Conservation (phyloP, 2,888 invertebrate species). For the Drosophila crucigera region DNA sequence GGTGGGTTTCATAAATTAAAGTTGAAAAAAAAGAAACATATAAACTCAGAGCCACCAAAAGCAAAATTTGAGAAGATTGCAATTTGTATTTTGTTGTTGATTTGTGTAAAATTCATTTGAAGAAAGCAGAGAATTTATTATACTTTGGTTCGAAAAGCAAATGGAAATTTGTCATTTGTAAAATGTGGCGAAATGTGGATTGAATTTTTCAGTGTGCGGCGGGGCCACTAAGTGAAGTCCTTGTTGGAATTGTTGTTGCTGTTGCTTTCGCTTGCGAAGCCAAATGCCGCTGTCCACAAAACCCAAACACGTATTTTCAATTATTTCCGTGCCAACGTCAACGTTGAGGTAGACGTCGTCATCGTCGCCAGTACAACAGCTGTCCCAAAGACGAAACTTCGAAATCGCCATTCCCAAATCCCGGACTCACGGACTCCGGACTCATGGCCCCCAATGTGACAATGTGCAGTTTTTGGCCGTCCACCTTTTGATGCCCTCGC, state of each 20-base stretch:
- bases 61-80: not conserved
- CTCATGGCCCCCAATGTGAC: slow-evolving; percentile 26
- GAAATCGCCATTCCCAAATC: not conserved
- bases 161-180: slow-evolving; percentile 67
- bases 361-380: slow-evolving; percentile 52
- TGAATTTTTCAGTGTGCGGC: not conserved
- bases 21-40: not conserved
- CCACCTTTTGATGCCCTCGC: not conserved
- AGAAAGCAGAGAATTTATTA: slow-evolving; percentile 72
- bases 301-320: slow-evolving; percentile 83
- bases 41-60: not conserved
- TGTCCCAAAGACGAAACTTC: slow-evolving; percentile 30
- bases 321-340: slow-evolving; percentile 79
- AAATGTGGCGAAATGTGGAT: slow-evolving; percentile 36
- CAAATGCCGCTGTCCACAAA: slow-evolving; percentile 75
- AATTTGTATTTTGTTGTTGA: slow-evolving; percentile 24
- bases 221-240: slow-evolving; percentile 47
- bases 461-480: slow-evolving; percentile 32
- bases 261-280: slow-evolving; percentile 51
- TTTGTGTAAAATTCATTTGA: slow-evolving; percentile 68
- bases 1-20: not conserved
- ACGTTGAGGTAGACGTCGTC: slow-evolving; percentile 69
- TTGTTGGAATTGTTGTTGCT: slow-evolving; percentile 25
- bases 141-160: slow-evolving; percentile 57
- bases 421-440: not conserved